Evolutionary conservation across 2,797 vertebrate genomes (phyloP), one percentile per base, ranked within the genome.

Genomic region (Erethizon dorsatum): DNA sequence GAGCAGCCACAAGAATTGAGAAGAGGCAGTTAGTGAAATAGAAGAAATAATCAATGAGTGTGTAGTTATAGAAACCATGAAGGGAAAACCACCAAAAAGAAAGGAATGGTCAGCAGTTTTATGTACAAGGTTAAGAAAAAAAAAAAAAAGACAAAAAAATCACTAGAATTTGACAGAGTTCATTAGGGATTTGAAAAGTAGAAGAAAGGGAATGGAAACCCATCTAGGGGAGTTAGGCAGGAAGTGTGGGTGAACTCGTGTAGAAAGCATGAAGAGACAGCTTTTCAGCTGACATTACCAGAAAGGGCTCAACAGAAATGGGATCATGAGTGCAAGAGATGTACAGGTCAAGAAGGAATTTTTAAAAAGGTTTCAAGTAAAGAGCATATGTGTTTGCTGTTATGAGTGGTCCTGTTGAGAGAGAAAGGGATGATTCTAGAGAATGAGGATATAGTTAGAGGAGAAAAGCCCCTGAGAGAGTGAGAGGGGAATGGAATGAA

Each of bases 341-440:
- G 14, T 18, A 47, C 24, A 86, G 31, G 41, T 82, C 54, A 92
- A 77, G 83, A 88, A 47, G 41, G 4, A 69, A 24, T 69, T 61
- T 84, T 50, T 47, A 12, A 56, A 61, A 91, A 89, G 50, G 83
- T 33, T 3, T 75, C 80, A 95, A 41, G 77, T 56, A 41, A 91
- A 22, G 33, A 87, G 37, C 2, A 4, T 65, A 50, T 88, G 26
- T 77, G 56, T 41, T 57, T 63, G n/a, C 61, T 79, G 47, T 82
- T 52, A 14, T 7, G 47, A 89, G 31, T n/a, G 52, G 80, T 2
- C 3, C 1, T 87, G 2, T 6, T n/a, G 11, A 91, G 57, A 31
- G 73, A 50, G 20, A 78, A 96, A 63, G 18, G 45, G 59, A 69
- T 84, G 65, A 91, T 54, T 96, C 71, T 37, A 11, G 90, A 75